Percentiles rank a stretch among this genome's conserved stretches.
These are phyloP conservation scores for Drosophila koepferae DNA, from an alignment of 2,888 invertebrate genomes.

Conservation along the genomic window DNA sequence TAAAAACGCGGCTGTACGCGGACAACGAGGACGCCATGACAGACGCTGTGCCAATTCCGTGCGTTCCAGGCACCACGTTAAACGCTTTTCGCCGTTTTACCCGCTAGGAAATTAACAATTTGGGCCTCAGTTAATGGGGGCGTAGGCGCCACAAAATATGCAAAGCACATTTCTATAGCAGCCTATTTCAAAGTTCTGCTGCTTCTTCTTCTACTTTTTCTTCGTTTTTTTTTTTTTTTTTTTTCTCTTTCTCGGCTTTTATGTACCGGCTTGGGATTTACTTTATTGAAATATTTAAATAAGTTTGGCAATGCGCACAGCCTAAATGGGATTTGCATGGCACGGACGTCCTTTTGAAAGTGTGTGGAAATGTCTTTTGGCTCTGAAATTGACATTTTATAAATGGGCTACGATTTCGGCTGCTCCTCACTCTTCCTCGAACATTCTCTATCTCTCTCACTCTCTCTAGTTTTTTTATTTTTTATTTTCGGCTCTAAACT, in stretches of 20 bases:
- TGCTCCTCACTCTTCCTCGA: not conserved
- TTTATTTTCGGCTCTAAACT: constrained; percentile 41
- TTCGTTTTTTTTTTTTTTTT: not conserved
- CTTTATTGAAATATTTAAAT: constrained; percentile 84
- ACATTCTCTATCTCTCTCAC: not conserved
- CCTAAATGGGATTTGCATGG: constrained; percentile 78
- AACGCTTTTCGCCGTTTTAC: constrained; percentile 41
- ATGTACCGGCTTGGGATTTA: constrained; percentile 76
- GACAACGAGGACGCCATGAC: constrained; percentile 60
- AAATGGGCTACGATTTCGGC: constrained; percentile 66
- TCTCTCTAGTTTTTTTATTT: not conserved
- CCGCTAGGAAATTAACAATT: constrained; percentile 70
- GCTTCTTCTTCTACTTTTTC: not conserved
- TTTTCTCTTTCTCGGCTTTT: constrained; percentile 32
- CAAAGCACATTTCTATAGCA: constrained; percentile 62
- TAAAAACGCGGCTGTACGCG: constrained; percentile 60
- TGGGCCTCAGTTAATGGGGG: constrained; percentile 57
- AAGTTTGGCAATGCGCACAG: constrained; percentile 80
- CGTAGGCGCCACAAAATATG: constrained; percentile 61
- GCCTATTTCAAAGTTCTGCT: constrained; percentile 51
- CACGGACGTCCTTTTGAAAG: constrained; percentile 49
- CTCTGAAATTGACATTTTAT: constrained; percentile 81
- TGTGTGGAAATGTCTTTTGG: constrained; percentile 56
- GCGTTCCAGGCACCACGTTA: constrained; percentile 55
- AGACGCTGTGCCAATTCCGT: constrained; percentile 65